A percentile compares a stretch with the other conserved stretches of the same genome.
These are phyloP conservation scores for Stenopsyche tienmushanensis DNA, from an alignment of 1,140 invertebrate genomes.

Conservation along the genomic window DNA sequence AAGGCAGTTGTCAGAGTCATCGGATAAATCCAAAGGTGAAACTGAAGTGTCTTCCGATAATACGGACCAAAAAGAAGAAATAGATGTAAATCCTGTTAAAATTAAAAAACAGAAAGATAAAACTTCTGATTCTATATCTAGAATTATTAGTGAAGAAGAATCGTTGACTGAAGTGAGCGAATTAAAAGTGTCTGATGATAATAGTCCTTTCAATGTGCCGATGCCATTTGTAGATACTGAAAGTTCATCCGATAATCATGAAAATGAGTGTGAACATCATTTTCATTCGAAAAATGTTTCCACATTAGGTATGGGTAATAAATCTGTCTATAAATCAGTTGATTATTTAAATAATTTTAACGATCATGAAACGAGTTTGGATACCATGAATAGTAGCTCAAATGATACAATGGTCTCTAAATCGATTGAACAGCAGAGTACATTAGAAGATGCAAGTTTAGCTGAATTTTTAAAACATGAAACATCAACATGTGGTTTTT, in stretches of 20 bases:
- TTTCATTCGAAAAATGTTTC: slow-evolving; percentile 47
- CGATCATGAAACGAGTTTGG: slow-evolving; percentile 36
- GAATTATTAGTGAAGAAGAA: slow-evolving; percentile 63
- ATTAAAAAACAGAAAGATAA: slow-evolving; percentile 38
- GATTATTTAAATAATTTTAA: neutral
- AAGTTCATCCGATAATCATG: slow-evolving; percentile 52
- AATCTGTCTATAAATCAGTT: neutral
- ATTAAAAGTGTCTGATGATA: slow-evolving; percentile 56
- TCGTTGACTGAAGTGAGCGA: slow-evolving; percentile 64
- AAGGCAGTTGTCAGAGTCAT: slow-evolving; percentile 44
- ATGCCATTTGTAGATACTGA: slow-evolving; percentile 55
- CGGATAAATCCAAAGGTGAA: slow-evolving; percentile 39
- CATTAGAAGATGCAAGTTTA: slow-evolving; percentile 54
- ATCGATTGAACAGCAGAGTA: slow-evolving; percentile 51
- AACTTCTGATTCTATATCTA: slow-evolving; percentile 51
- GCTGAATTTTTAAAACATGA: slow-evolving; percentile 55
- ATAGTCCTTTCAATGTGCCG: slow-evolving; percentile 49
- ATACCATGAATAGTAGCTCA: slow-evolving; percentile 43
- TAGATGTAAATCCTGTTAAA: slow-evolving; percentile 14
- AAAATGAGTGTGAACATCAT: slow-evolving; percentile 47
- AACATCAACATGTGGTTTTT: slow-evolving; percentile 48
- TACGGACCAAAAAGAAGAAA: slow-evolving; percentile 18
- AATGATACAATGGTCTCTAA: slow-evolving; percentile 46
- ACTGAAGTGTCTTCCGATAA: slow-evolving; percentile 22
- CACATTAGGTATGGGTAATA: slow-evolving; percentile 4